These are phyloP conservation scores for Trididemnum clinides DNA, from an alignment of 23 tunicate species.

Conservation along the genomic window DNA sequence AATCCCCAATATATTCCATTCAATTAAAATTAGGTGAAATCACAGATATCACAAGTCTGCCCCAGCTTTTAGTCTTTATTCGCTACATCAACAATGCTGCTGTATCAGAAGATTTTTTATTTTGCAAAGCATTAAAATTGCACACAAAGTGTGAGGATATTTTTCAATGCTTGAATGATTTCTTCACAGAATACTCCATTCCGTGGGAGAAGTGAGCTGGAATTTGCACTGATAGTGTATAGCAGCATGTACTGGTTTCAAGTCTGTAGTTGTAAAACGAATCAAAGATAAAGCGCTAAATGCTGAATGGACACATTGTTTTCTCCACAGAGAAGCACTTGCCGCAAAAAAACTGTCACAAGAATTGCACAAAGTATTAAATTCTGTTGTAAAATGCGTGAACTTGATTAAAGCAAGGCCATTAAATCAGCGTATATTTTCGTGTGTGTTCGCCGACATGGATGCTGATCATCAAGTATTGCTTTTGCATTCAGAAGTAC, in stretches of 20 bases:
- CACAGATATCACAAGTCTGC: constrained; percentile 32
- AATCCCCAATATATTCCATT: constrained; percentile 28
- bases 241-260: constrained; percentile 42
- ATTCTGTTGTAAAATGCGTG: constrained; percentile 36
- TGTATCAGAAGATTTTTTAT: constrained; percentile 42
- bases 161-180: constrained; percentile 34
- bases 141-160: constrained; percentile 29
- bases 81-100: constrained; percentile 23
- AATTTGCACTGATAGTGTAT: constrained; percentile 39
- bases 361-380: constrained; percentile 32
- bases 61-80: constrained; percentile 34
- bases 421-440: constrained; percentile 34
- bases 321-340: constrained; percentile 44
- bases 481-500: constrained; percentile 14
- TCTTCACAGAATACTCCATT: constrained; percentile 30
- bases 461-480: constrained; percentile 46
- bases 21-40: constrained; percentile 15
- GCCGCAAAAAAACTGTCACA: constrained; percentile 22
- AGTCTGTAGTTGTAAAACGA: constrained; percentile 17
- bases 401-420: constrained; percentile 42
- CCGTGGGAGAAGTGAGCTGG: constrained; percentile 41
- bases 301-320: constrained; percentile 37
- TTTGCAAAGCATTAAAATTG: constrained; percentile 36
- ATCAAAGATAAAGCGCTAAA: constrained; percentile 36
- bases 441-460: constrained; percentile 29